Evolutionary conservation across 64 coral and sea anemone species (phyloP).

Genomic region (Acropora yongei): DNA sequence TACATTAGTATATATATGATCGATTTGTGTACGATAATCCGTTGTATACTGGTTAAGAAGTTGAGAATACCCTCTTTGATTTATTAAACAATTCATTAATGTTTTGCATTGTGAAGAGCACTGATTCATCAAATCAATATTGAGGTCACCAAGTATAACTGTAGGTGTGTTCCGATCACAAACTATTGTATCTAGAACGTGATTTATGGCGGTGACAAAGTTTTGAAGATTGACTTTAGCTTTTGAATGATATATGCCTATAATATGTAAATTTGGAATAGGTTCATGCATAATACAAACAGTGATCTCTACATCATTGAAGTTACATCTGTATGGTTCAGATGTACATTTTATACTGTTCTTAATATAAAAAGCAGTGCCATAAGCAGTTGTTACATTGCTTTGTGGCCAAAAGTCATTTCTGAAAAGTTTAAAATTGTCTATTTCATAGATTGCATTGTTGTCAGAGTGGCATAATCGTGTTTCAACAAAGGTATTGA

Average conservation of each 20-base stretch:
- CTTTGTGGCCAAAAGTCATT: no score
- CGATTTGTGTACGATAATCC: constrained; percentile 44
- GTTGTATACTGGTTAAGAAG: constrained; percentile 52
- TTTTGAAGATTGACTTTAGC: constrained; percentile 14
- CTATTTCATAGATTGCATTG: no score
- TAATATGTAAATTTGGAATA: no score
- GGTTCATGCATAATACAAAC: no score
- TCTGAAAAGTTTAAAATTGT: no score
- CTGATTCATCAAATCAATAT: constrained; percentile 33
- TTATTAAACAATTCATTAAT: not conserved
- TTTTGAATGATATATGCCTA: not conserved
- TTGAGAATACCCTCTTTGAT: constrained; percentile 33
- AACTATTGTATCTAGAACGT: constrained; percentile 28
- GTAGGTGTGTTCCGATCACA: not conserved
- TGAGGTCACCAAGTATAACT: constrained; percentile 53
- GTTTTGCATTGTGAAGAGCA: constrained; percentile 29
- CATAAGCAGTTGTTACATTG: no score
- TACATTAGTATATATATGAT: constrained; percentile 60
- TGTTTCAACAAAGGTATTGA: no score
- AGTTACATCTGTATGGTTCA: no score
- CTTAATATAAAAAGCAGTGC: no score
- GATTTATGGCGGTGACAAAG: constrained; percentile 39
- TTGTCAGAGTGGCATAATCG: no score
- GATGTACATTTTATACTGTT: no score
- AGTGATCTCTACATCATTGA: no score